phyloP scores from a whole-genome alignment of 2,113 vertebrate species.

The Tachuris rubrigastra region DNA sequence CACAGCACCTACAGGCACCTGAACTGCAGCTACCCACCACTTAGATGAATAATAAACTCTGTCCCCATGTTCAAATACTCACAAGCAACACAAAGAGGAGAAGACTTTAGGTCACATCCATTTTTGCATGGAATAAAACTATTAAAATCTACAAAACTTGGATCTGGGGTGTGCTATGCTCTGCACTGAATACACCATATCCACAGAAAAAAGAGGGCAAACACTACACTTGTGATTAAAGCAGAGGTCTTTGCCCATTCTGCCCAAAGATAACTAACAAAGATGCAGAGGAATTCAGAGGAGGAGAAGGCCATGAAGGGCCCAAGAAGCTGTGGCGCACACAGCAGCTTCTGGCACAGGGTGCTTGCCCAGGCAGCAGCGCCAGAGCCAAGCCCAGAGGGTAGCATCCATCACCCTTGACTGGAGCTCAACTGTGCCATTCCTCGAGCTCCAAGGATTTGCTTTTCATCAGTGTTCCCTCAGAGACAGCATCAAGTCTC shows the following conservation, averaged over 20 bases:
- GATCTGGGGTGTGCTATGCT: not conserved
- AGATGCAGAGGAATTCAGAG: not conserved
- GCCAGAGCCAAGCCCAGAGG: not conserved
- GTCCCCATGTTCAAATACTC: not conserved
- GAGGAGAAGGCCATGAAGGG: not conserved
- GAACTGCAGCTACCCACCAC: not conserved
- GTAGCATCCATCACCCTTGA: rapidly evolving
- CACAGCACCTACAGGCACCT: rapidly evolving
- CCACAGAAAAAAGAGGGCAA: not conserved
- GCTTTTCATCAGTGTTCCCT: not conserved
- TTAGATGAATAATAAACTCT: not conserved
- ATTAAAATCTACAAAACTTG: not conserved
- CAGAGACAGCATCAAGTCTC: not conserved
- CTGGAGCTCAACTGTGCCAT: rapidly evolving
- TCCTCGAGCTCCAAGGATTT: not conserved
- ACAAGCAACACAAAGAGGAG: not conserved
- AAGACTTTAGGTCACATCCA: not conserved
- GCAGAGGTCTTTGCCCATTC: not conserved
- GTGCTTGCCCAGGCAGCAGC: not conserved
- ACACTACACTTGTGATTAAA: rapidly evolving
- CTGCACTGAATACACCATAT: rapidly evolving
- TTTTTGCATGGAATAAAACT: not conserved
- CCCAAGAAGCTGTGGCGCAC: rapidly evolving
- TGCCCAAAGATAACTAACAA: not conserved
- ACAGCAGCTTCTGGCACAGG: not conserved